These are phyloP conservation scores for Rotaria macrura DNA, from an alignment of 2,888 invertebrate genomes.

Conservation along the genomic window DNA sequence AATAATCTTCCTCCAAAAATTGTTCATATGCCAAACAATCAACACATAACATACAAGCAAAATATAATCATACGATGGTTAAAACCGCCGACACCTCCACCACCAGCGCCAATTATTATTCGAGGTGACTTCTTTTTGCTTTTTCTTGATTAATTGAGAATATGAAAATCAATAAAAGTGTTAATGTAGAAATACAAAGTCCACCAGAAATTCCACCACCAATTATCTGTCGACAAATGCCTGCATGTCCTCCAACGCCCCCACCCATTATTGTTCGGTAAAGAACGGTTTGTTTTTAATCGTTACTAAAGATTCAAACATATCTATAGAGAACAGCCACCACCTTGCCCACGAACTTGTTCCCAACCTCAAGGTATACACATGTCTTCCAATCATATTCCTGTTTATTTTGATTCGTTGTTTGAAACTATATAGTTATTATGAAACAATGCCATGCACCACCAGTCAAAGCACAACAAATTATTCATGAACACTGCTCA, in stretches of 20 bases:
- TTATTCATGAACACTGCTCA: neutral
- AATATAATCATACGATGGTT: neutral
- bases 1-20: neutral
- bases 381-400: neutral
- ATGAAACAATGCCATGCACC: neutral
- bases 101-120: neutral
- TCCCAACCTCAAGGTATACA: neutral
- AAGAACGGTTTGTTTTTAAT: neutral
- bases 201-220: neutral
- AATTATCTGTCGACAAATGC: neutral
- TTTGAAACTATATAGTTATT: neutral
- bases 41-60: neutral
- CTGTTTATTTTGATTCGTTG: neutral
- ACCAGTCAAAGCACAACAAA: neutral
- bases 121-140: neutral
- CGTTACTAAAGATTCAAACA: neutral
- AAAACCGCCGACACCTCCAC: slow-evolving; percentile 20
- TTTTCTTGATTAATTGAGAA: neutral
- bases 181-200: neutral
- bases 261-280: slow-evolving; percentile 3
- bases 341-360: neutral
- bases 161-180: neutral
- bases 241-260: neutral
- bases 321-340: neutral
- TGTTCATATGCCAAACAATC: neutral